A percentile compares a stretch with the other conserved stretches of the same genome.
These are phyloP conservation scores for Drosophila basisetae DNA, from an alignment of 2,888 invertebrate genomes.

Conservation along the genomic window DNA sequence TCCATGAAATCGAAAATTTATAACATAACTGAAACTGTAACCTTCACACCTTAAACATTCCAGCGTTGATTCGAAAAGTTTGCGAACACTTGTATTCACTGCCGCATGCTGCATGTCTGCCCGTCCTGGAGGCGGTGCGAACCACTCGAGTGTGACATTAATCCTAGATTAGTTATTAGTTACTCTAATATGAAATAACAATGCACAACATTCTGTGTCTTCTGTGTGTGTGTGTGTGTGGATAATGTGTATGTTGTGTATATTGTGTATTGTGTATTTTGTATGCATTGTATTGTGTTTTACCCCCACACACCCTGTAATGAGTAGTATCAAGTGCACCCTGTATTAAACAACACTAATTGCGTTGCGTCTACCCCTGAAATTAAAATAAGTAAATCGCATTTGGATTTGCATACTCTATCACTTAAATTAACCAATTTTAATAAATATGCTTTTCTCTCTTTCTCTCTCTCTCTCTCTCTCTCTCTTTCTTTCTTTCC, in stretches of 20 bases:
- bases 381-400: slow-evolving; percentile 39
- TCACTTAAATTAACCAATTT: slow-evolving; percentile 15
- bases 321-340: slow-evolving; percentile 58
- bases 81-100: slow-evolving; percentile 30
- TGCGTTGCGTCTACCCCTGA: slow-evolving; percentile 60
- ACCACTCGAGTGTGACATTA: slow-evolving; percentile 25
- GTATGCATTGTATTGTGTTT: slow-evolving; percentile 29
- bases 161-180: slow-evolving; percentile 31
- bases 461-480: slow-evolving; percentile 26
- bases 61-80: slow-evolving; percentile 53
- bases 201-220: slow-evolving; percentile 9
- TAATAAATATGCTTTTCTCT: slow-evolving; percentile 48
- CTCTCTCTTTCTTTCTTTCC: slow-evolving; percentile 20
- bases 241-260: slow-evolving; percentile 1
- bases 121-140: slow-evolving; percentile 17
- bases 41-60: slow-evolving; percentile 40
- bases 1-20: slow-evolving; percentile 8
- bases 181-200: slow-evolving; percentile 12
- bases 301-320: slow-evolving; percentile 31
- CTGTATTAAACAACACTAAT: slow-evolving; percentile 52
- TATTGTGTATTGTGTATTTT: slow-evolving; percentile 22
- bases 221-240: slow-evolving; percentile 21
- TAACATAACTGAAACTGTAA: slow-evolving; percentile 7
- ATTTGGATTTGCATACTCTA: slow-evolving; percentile 28
- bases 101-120: slow-evolving; percentile 53